These are phyloP conservation scores for Gymnobelideus leadbeateri DNA, from an alignment of 2,113 vertebrate species.

Conservation along the genomic window DNA sequence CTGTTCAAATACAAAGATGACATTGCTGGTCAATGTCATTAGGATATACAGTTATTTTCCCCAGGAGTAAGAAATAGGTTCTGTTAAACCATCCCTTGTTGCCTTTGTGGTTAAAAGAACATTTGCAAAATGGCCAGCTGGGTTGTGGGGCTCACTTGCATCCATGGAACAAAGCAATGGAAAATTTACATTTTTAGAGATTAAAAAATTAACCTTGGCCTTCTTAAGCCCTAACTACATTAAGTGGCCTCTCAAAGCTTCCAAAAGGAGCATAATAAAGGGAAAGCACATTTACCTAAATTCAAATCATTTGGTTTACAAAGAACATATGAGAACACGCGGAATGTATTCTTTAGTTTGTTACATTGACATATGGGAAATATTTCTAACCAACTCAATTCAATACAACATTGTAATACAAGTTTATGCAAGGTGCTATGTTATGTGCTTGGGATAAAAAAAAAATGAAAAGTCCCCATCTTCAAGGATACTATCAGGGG, in stretches of 20 bases:
- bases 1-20: background rate
- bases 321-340: conserved; percentile 23
- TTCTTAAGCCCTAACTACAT: conserved; percentile 42
- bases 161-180: background rate
- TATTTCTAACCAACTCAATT: background rate
- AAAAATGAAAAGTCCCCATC: background rate
- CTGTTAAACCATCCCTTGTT: conserved; percentile 8
- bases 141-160: background rate
- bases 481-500: background rate
- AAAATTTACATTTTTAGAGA: background rate
- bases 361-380: conserved; percentile 28
- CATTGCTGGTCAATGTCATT: background rate
- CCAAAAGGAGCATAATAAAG: conserved; percentile 27
- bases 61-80: background rate
- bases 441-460: background rate
- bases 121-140: conserved; percentile 26
- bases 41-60: background rate
- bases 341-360: conserved; percentile 42
- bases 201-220: background rate
- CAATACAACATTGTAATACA: background rate
- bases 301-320: background rate
- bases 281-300: conserved; percentile 2
- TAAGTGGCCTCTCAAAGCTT: conserved; percentile 8
- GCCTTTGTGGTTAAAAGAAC: background rate
- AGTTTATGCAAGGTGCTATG: background rate